A percentile compares a stretch with the other conserved stretches of the same genome.
These are phyloP conservation scores for Anser brachyrhynchus DNA, from an alignment of 2,113 vertebrate genomes.

Conservation along the genomic window DNA sequence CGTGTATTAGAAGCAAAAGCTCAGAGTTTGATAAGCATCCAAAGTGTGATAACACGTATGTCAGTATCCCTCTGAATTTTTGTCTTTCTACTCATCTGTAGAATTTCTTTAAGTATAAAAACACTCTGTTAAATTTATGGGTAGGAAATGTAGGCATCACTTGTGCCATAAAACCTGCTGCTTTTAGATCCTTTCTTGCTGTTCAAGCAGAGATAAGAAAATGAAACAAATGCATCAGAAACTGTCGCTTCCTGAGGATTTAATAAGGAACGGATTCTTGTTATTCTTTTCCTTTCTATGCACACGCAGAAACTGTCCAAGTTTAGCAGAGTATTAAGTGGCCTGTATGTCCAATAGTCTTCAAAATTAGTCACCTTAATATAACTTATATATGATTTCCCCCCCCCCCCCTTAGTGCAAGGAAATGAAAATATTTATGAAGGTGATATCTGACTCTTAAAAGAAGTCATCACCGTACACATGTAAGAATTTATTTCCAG, in stretches of 20 bases:
- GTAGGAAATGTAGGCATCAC: neutral
- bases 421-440: neutral
- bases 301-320: neutral
- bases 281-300: neutral
- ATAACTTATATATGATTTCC: neutral
- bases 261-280: neutral
- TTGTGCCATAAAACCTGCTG: neutral
- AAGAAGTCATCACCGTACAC: neutral
- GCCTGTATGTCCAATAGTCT: neutral
- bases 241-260: neutral
- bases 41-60: rapidly evolving
- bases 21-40: neutral
- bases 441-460: neutral
- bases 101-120: neutral
- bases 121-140: neutral
- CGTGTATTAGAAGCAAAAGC: neutral
- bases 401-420: neutral
- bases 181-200: neutral
- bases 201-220: neutral
- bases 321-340: neutral
- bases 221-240: neutral
- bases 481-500: neutral
- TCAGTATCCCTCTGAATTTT: neutral
- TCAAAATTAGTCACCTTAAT: neutral
- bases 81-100: neutral